Conservation (phyloP, 2,113 vertebrate genomes). For the Globicephala melas region DNA sequence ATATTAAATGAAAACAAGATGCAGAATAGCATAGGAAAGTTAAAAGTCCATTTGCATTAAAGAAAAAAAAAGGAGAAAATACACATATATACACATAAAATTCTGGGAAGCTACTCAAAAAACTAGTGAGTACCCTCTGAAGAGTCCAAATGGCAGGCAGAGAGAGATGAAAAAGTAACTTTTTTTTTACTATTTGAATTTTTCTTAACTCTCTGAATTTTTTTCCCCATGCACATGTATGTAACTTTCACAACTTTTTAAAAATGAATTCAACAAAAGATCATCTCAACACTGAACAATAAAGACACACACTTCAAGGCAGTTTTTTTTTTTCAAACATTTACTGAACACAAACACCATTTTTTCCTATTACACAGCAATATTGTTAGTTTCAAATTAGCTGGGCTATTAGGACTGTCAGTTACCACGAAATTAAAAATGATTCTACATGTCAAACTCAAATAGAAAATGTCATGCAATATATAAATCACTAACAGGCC, state of each 20-base stretch:
- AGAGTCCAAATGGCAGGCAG: neutral
- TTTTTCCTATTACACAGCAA: slow-evolving; percentile 71
- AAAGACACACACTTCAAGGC: slow-evolving; percentile 70
- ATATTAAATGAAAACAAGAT: neutral
- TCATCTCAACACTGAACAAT: slow-evolving; percentile 50
- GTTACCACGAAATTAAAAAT: slow-evolving; percentile 65
- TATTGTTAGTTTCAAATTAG: slow-evolving; percentile 68
- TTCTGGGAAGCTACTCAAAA: slow-evolving; percentile 19
- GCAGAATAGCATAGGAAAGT: neutral
- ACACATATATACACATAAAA: neutral
- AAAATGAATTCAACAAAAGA: slow-evolving; percentile 46
- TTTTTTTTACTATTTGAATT: neutral
- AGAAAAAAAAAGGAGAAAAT: neutral
- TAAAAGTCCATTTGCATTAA: neutral
- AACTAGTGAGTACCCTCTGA: neutral
- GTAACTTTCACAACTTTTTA: neutral
- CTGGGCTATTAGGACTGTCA: slow-evolving; percentile 58
- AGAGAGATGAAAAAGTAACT: neutral
- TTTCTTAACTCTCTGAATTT: neutral
- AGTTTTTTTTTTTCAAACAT: slow-evolving; percentile 65
- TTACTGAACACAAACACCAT: slow-evolving; percentile 74
- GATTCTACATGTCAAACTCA: slow-evolving; percentile 67
- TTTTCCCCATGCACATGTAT: neutral
- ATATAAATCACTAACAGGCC: slow-evolving; percentile 62
- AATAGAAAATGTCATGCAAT: slow-evolving; percentile 64